These are phyloP conservation scores for Micromesistius poutassou DNA, from an alignment of 2,797 vertebrate genomes.

Conservation along the genomic window DNA sequence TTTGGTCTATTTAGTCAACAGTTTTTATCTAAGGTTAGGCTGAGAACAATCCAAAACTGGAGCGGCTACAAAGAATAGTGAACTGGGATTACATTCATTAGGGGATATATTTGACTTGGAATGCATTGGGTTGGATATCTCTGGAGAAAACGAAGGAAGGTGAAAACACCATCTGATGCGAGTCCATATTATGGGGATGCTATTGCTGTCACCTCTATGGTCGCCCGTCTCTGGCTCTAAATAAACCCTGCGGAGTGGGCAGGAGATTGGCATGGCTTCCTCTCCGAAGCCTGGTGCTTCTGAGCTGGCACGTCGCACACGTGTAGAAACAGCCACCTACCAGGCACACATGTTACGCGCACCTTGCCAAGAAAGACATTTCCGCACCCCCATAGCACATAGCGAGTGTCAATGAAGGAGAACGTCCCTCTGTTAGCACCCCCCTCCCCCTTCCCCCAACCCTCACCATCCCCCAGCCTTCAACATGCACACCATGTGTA, in stretches of 20 bases:
- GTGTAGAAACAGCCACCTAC: slow-evolving; percentile 61
- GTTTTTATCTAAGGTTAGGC: too few species aligned
- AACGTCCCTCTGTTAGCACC: slow-evolving; percentile 63
- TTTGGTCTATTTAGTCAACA: too few species aligned
- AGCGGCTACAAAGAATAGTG: neutral
- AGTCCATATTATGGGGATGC: too few species aligned
- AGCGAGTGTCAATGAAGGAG: slow-evolving; percentile 56
- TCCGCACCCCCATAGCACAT: slow-evolving; percentile 72
- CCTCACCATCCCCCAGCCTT: slow-evolving; percentile 7
- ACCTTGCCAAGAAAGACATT: slow-evolving; percentile 70
- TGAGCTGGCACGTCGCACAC: slow-evolving; percentile 61
- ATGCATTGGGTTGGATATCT: too few species aligned
- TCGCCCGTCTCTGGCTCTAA: neutral
- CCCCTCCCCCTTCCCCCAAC: slow-evolving; percentile 27
- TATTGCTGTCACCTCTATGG: neutral
- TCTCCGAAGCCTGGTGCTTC: slow-evolving; percentile 58
- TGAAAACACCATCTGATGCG: too few species aligned
- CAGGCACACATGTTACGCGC: slow-evolving; percentile 71
- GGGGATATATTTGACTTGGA: neutral
- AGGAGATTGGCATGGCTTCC: slow-evolving; percentile 59
- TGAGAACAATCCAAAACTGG: neutral
- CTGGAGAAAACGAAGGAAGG: too few species aligned
- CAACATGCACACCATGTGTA: too few species aligned
- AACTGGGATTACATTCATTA: neutral
- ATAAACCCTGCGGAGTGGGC: slow-evolving; percentile 45